Base-by-base conservation (phyloP, 2,797 vertebrate genomes). In the Columba guinea region DNA sequence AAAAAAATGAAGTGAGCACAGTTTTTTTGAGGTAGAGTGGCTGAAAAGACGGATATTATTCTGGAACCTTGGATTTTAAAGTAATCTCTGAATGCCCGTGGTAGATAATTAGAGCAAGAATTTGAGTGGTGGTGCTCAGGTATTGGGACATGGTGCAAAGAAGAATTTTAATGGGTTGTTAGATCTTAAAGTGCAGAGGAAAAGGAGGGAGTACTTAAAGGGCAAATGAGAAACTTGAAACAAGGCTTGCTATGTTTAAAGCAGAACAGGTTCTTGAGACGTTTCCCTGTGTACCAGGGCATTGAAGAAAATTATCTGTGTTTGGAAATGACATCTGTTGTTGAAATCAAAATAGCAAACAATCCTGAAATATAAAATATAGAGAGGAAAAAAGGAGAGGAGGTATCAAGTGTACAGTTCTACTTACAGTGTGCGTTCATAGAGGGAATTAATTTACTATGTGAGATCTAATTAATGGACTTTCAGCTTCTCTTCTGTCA, bases 281-380 rank as follows among this genome's bases (percentile, higher is more conserved):
- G 2, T n/a, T 83, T 84, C 34, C 77, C 70, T 46, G 34, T 55
- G 39, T 80, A 46, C 16, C 34, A 63, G 46, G 53, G 37, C 55
- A 58, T 12, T 34, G 39, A 71, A 84, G 41, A 84, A 26, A 82
- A 84, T n/a, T 32, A 35, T 22, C 32, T 93, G 5, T 55, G 44
- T 91, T 90, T 82, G 58, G 53, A 87, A 75, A 34, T 85, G 9
- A 32, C 34, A 80, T 88, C 68, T 96, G 65, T 60, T 91, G 44
- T 53, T 94, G 94, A 92, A 93, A 93, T 83, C 37, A 77, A 90
- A 92, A 84, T 17, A 90, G 46, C 7, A 60, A 77, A 75, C 39
- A 51, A 24, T 13, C 19, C 69, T 79, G 67, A 90, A 69, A 55
- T 92, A 30, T 65, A 41, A 75, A 96, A 95, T 70, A 59, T 10